Evolutionary conservation across 1,140 invertebrate species (phyloP).

Genomic region (Diuraphis noxia): DNA sequence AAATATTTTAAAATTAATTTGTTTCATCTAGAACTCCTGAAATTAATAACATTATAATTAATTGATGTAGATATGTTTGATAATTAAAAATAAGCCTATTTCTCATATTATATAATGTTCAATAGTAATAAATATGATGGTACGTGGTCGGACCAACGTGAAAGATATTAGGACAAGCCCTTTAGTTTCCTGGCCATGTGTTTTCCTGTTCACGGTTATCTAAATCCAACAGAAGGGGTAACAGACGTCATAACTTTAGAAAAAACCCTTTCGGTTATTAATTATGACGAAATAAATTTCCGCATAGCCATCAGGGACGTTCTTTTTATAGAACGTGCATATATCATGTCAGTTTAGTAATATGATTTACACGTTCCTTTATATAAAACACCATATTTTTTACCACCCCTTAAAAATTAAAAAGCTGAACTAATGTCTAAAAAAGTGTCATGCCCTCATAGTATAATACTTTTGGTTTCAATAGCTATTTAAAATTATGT

Average conservation of each 20-base stretch:
- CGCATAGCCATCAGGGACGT: conserved; percentile 43
- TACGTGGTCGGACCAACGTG: conserved; percentile 52
- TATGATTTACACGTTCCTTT: conserved; percentile 41
- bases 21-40: neutral
- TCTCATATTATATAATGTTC: conserved; percentile 31
- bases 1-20: neutral
- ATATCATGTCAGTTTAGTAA: conserved; percentile 35
- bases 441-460: neutral
- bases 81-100: conserved; percentile 44
- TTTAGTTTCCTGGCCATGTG: conserved; percentile 52
- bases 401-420: neutral
- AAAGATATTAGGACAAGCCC: conserved; percentile 50
- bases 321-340: conserved; percentile 46
- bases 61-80: neutral
- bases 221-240: conserved; percentile 45
- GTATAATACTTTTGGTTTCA: neutral
- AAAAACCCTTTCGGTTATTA: conserved; percentile 52
- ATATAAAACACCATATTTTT: conserved; percentile 31
- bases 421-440: conserved; percentile 6
- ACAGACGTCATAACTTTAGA: conserved; percentile 37
- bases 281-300: conserved; percentile 52
- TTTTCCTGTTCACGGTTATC: conserved; percentile 53
- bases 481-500: neutral
- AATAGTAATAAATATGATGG: conserved; percentile 42
- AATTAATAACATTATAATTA: neutral